Evolutionary conservation across 2,888 invertebrate species (phyloP).

Genomic region (Dryococelus australis): DNA sequence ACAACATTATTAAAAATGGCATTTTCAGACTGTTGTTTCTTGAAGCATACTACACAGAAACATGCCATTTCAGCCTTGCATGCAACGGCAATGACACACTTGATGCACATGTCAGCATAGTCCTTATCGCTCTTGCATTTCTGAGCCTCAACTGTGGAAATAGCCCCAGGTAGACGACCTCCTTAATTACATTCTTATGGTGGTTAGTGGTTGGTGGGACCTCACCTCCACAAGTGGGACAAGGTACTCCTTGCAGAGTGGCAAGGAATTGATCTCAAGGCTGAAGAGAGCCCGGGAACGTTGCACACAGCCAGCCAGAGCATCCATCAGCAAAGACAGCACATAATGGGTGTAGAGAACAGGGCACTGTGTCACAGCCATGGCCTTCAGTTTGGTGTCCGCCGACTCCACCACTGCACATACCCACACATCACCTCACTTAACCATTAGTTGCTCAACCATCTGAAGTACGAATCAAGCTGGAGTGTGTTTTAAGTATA

Average conservation of each 20-base stretch:
- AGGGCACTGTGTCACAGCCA: conserved; percentile 68
- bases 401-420: conserved; percentile 55
- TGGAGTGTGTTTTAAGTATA: no score
- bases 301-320: conserved; percentile 68
- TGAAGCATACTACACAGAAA: no score
- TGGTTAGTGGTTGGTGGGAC: background rate
- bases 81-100: no score
- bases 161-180: no score
- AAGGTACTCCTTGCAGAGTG: conserved; percentile 69
- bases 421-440: background rate
- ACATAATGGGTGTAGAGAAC: conserved; percentile 75
- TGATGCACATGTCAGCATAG: no score
- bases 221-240: conserved; percentile 5
- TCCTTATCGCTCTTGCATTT: no score
- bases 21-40: no score
- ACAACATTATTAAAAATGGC: no score
- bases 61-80: no score
- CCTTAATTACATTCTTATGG: no score
- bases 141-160: no score
- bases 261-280: conserved; percentile 75
- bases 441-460: background rate
- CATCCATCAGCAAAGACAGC: conserved; percentile 70
- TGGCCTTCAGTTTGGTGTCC: conserved; percentile 68
- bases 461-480: no score
- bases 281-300: conserved; percentile 68